Conservation (phyloP, 92 coral and sea anemone species). For the Porites cylindrica region DNA sequence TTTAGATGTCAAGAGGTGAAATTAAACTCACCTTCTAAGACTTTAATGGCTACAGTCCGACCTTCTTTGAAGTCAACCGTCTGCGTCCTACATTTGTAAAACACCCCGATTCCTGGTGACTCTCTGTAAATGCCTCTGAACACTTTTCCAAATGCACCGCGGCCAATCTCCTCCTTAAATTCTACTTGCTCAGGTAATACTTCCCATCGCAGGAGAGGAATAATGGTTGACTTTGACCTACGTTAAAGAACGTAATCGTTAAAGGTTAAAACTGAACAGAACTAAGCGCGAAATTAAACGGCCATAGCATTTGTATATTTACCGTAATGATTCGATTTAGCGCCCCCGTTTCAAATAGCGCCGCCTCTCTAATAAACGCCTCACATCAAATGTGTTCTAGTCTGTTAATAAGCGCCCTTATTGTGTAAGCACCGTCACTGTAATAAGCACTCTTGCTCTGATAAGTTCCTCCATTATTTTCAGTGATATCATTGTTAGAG, state of each 20-base stretch:
- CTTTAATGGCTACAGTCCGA: slow-evolving; percentile 4
- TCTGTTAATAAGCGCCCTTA: no score
- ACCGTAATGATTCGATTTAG: no score
- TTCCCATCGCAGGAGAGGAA: background rate
- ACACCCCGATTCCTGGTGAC: slow-evolving; percentile 16
- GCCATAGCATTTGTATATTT: no score
- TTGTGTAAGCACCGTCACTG: no score
- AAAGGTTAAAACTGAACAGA: no score
- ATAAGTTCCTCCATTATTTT: no score
- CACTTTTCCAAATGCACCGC: slow-evolving; percentile 22
- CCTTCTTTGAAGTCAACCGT: slow-evolving; percentile 12
- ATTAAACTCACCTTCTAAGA: background rate
- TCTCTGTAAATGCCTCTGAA: background rate
- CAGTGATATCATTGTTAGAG: no score
- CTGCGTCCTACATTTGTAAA: background rate
- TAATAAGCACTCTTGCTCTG: no score
- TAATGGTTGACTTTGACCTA: slow-evolving; percentile 5
- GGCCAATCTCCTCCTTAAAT: slow-evolving; percentile 11
- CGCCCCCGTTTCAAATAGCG: no score
- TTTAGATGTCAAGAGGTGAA: background rate
- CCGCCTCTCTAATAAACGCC: no score
- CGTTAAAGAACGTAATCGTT: background rate
- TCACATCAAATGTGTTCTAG: no score
- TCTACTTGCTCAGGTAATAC: slow-evolving; percentile 5
- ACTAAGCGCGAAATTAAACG: no score